phyloP scores from a whole-genome alignment of 2,888 invertebrate genomes.

The Archips xylosteana region DNA sequence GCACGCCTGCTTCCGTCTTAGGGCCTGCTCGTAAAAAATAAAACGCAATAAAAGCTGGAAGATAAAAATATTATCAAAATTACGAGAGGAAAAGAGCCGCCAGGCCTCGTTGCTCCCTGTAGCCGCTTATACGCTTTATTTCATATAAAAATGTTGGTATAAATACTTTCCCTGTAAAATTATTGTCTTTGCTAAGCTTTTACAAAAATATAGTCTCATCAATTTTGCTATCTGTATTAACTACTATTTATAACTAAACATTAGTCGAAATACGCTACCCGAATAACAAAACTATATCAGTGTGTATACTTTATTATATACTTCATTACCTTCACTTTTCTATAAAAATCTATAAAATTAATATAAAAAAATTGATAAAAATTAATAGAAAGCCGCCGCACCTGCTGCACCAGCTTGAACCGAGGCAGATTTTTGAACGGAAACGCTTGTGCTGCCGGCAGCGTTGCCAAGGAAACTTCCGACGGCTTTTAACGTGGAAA shows the following conservation, averaged over 20 bases:
- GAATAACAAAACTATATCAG: slow-evolving; percentile 17
- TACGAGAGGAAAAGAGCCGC: slow-evolving; percentile 59
- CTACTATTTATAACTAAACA: too few relatives aligned
- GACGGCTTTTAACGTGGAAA: slow-evolving; percentile 87
- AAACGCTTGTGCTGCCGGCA: slow-evolving; percentile 70
- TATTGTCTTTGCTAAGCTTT: neutral
- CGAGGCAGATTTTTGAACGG: slow-evolving; percentile 74
- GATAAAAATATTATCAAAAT: slow-evolving; percentile 74
- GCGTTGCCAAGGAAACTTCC: slow-evolving; percentile 86
- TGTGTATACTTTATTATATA: slow-evolving; percentile 15
- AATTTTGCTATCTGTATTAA: neutral
- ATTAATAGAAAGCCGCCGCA: slow-evolving; percentile 53
- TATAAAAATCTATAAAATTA: slow-evolving; percentile 38
- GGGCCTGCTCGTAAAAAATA: slow-evolving; percentile 65
- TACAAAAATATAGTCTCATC: neutral
- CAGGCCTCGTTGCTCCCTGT: slow-evolving; percentile 60
- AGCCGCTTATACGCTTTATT: slow-evolving; percentile 61
- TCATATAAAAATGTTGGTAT: slow-evolving; percentile 51
- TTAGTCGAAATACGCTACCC: neutral
- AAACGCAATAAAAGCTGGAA: slow-evolving; percentile 65
- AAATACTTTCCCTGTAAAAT: slow-evolving; percentile 47
- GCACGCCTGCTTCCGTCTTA: slow-evolving; percentile 46
- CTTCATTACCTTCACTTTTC: slow-evolving; percentile 30
- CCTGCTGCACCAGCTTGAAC: slow-evolving; percentile 63
- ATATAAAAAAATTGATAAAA: slow-evolving; percentile 31